Evolutionary conservation across 1,140 invertebrate genomes (phyloP).

Genomic region (Pteromalus puparum): DNA sequence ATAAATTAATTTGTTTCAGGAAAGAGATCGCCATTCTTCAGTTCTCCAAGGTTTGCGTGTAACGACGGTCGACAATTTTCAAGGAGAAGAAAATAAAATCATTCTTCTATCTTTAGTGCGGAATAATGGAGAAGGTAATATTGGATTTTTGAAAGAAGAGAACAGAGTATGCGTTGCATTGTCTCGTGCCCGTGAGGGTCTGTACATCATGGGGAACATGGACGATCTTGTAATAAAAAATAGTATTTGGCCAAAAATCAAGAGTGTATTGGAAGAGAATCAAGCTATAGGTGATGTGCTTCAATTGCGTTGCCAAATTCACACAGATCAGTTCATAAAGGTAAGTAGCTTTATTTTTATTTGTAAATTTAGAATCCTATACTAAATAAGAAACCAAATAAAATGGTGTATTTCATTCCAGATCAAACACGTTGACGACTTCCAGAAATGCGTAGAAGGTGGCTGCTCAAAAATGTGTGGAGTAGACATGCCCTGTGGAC

Average conservation of each 20-base stretch:
- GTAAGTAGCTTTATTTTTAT: no score
- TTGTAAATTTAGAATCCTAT: neutral
- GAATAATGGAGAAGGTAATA: constrained; percentile 80
- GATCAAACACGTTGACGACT: neutral
- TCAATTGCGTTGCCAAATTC: constrained; percentile 25
- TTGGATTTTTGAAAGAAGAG: constrained; percentile 85
- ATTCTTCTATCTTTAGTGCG: constrained; percentile 89
- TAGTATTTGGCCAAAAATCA: constrained; percentile 76
- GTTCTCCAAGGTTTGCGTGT: constrained; percentile 76
- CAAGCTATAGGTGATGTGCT: constrained; percentile 68
- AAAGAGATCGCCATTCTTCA: neutral
- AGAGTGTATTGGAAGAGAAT: constrained; percentile 69
- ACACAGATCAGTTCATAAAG: neutral
- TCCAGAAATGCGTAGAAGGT: constrained; percentile 28
- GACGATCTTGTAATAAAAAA: constrained; percentile 74
- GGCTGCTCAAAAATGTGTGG: constrained; percentile 7
- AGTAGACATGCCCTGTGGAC: neutral
- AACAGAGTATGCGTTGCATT: constrained; percentile 85
- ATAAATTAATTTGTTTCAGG: neutral
- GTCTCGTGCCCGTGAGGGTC: no score
- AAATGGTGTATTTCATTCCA: neutral
- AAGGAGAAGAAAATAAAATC: constrained; percentile 91
- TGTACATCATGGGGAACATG: constrained; percentile 82
- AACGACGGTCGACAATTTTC: constrained; percentile 87
- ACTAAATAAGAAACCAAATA: neutral